These are phyloP conservation scores for Eupleurogrammus muticus DNA, from an alignment of 2,797 vertebrate genomes.

Conservation along the genomic window DNA sequence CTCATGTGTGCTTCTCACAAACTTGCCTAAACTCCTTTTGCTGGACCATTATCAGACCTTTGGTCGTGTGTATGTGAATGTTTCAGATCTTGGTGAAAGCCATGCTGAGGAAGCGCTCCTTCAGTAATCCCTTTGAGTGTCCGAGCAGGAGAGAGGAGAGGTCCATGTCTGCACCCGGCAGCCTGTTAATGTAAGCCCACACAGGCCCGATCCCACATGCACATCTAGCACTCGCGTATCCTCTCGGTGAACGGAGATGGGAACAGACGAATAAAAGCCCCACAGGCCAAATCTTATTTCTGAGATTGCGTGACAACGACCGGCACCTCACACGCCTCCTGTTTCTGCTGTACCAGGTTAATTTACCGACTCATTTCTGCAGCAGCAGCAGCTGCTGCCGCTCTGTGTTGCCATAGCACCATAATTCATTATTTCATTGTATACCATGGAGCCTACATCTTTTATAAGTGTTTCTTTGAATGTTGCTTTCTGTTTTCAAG, in stretches of 20 bases:
- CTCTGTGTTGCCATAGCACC: conserved; percentile 78
- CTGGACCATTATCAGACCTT: not conserved
- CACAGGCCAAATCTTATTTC: not conserved
- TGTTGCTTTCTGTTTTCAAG: conserved; percentile 48
- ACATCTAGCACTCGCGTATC: not conserved
- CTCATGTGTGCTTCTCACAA: too few relatives aligned
- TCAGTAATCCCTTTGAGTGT: conserved; percentile 94
- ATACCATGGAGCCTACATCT: conserved; percentile 58
- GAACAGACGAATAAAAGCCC: not conserved
- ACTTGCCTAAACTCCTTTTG: not conserved
- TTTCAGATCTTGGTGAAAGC: conserved; percentile 95
- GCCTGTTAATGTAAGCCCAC: conserved; percentile 88
- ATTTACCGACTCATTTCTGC: conserved; percentile 36
- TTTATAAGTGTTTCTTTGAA: conserved; percentile 67
- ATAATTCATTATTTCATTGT: conserved; percentile 69
- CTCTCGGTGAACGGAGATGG: conserved; percentile 1
- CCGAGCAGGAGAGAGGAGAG: conserved; percentile 88
- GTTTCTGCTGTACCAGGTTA: conserved; percentile 56
- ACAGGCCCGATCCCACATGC: not conserved
- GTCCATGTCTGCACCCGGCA: conserved; percentile 95
- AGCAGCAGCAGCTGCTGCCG: conserved; percentile 46
- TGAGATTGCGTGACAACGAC: not conserved
- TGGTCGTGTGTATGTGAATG: conserved; percentile 9
- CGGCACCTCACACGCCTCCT: conserved; percentile 48
- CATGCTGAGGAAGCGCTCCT: conserved; percentile 97